These are phyloP conservation scores for Mobula birostris DNA, from an alignment of 2,113 vertebrate species.

Conservation along the genomic window DNA sequence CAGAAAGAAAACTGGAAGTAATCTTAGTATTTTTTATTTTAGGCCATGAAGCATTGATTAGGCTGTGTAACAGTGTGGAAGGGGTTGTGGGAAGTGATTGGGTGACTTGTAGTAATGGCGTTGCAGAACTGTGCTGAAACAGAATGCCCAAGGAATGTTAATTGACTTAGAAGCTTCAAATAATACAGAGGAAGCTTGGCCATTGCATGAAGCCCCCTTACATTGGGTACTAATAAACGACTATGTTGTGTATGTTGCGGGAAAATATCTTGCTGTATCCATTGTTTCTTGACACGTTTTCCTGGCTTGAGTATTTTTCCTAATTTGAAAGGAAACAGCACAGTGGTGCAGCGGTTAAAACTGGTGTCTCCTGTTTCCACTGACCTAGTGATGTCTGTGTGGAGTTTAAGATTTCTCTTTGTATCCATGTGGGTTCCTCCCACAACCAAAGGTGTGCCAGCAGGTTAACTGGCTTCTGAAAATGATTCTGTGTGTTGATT, in stretches of 20 bases:
- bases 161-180: neutral
- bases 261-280: neutral
- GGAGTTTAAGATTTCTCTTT: no score
- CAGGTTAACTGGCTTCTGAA: no score
- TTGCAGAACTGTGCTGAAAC: neutral
- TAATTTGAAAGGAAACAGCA: neutral
- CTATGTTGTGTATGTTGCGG: neutral
- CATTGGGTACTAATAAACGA: neutral
- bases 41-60: neutral
- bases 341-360: no score
- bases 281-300: neutral
- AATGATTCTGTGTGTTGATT: no score
- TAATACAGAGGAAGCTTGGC: no score
- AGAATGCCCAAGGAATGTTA: neutral
- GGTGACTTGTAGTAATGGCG: neutral
- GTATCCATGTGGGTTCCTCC: no score
- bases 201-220: no score
- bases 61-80: neutral
- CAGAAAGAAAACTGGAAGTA: neutral
- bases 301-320: neutral
- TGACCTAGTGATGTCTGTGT: no score
- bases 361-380: no score
- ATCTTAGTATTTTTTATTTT: neutral
- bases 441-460: no score
- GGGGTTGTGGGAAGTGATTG: neutral